Evolutionary conservation across 2,113 vertebrate genomes (phyloP), one percentile per base, ranked within the genome.

Genomic region (Melanostigma gelatinosum): DNA sequence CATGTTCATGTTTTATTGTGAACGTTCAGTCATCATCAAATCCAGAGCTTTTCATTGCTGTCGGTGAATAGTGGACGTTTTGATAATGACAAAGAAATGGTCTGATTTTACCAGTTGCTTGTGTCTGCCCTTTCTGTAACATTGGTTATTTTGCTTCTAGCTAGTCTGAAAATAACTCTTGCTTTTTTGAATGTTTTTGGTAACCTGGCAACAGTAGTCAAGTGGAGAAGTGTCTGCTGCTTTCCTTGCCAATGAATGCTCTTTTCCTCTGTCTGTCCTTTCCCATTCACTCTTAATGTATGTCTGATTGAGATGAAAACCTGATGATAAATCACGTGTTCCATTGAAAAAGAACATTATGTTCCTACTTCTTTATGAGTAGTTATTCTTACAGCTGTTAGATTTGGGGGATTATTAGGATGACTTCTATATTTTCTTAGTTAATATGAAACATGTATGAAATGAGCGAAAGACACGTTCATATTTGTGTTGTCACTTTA

Each of bases 141-240:
- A 36, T 20, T 77, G 77, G 52, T 77, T 75, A 67, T 82, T 87
- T 89, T 82, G 71, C 82, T 84, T 75, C 34, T 20, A 58, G 69
- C 80, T 82, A 15, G 42, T 82, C 86, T 89, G 83, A 84, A 91
- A 89, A 88, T 89, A 91, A 85, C 84, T 72, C 68, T 72, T 66
- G 60, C 68, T 82, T 89, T 85, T 85, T 75, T 64, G 15, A 85
- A 89, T 88, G 86, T 87, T 88, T 87, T 87, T 70, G 60, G 86
- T 89, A 91, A 87, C 90, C 73, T 82, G 83, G 90, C 90, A 91
- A 91, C 88, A 76, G 86, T 79, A 83, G 80, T 79, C 76, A 87
- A 87, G 85, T 81, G 67, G 71, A 83, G 82, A 87, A 79, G 61
- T 79, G 79, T 85, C 80, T 85, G 71, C 68, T 69, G 60, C 68